Conservation (phyloP, 2,797 vertebrate genomes). For the Gastrophryne carolinensis region DNA sequence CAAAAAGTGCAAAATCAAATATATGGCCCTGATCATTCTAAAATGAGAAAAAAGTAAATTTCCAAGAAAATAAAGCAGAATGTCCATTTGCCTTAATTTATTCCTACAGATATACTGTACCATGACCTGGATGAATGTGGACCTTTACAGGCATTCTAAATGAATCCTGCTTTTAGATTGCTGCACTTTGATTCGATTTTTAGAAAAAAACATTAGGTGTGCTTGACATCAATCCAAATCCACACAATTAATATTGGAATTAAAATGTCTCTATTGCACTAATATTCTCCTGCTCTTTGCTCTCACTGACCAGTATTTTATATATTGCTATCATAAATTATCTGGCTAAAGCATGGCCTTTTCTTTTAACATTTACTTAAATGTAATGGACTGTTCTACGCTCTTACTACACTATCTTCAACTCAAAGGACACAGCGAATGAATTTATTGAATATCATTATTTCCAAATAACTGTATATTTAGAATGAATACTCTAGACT, state of each 20-base stretch:
- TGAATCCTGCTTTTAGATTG: neutral
- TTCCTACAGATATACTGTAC: no score
- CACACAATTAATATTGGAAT: conserved; percentile 8
- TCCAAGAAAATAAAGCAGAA: no score
- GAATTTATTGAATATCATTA: neutral
- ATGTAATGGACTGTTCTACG: conserved; percentile 7
- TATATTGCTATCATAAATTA: conserved; percentile 27
- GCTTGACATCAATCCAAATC: conserved; percentile 29
- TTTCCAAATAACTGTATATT: no score
- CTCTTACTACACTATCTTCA: conserved; percentile 10
- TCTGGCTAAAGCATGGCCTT: conserved; percentile 17
- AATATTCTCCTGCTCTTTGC: conserved; percentile 37
- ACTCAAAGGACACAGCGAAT: neutral
- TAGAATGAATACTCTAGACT: no score
- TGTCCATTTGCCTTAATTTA: no score
- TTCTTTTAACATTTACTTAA: conserved; percentile 17
- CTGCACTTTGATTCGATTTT: neutral
- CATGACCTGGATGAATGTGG: no score
- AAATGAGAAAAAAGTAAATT: no score
- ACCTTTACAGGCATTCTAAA: no score
- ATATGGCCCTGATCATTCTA: no score
- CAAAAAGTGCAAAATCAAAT: no score
- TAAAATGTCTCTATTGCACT: conserved; percentile 30
- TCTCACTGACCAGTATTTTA: conserved; percentile 26
- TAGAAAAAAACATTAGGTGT: conserved; percentile 10